Conservation (phyloP, 2,888 invertebrate species). For the Meandrusa payeni region DNA sequence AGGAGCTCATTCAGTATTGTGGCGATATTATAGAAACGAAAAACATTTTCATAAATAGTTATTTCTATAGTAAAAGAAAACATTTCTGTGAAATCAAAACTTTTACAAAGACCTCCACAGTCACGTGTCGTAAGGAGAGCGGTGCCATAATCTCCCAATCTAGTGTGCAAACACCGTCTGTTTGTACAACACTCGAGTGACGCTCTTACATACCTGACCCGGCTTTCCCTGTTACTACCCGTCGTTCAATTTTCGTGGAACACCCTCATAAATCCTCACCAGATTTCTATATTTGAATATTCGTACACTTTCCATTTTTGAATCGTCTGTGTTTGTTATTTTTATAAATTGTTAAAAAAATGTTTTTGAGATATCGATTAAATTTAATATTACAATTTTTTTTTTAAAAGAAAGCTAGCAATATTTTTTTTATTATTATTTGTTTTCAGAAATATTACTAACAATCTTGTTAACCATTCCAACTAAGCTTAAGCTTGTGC, state of each 20-base stretch:
- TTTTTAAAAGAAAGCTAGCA: too few species aligned
- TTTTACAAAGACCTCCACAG: constrained; percentile 3
- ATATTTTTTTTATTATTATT: too few species aligned
- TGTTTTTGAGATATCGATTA: too few species aligned
- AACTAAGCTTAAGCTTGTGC: too few species aligned
- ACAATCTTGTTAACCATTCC: too few species aligned
- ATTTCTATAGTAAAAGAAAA: too few species aligned
- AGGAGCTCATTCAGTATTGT: too few species aligned
- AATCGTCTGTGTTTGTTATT: background rate
- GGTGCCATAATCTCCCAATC: constrained; percentile 53
- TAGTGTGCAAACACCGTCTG: constrained; percentile 49
- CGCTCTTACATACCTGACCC: constrained; percentile 35
- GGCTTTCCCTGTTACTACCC: constrained; percentile 32
- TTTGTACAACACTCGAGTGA: constrained; percentile 43
- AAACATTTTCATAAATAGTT: too few species aligned
- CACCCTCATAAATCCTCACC: constrained; percentile 28
- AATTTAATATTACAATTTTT: too few species aligned
- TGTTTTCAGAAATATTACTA: too few species aligned
- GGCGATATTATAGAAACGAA: too few species aligned
- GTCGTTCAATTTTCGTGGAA: constrained; percentile 31
- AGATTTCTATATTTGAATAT: constrained; percentile 12
- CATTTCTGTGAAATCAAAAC: constrained; percentile 1
- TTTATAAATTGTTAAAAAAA: too few species aligned
- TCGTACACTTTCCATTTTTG: constrained; percentile 1
- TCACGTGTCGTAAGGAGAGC: constrained; percentile 30